Conservation (phyloP, 2,888 invertebrate species). For the Phlogophora meticulosa region DNA sequence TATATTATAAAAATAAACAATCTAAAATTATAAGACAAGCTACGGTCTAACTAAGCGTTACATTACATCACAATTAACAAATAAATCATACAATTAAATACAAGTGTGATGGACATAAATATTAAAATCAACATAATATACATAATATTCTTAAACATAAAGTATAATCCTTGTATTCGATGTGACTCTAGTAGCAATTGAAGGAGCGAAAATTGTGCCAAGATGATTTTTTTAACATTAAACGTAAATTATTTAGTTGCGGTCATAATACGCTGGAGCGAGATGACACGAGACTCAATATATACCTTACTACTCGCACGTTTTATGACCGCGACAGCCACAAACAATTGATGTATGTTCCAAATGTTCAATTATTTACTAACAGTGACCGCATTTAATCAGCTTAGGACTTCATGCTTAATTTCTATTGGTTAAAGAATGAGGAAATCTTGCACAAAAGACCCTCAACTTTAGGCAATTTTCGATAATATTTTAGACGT, state of each 20-base stretch:
- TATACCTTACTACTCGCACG: no score
- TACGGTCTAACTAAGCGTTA: slow-evolving; percentile 48
- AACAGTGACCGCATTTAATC: slow-evolving; percentile 5
- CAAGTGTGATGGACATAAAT: slow-evolving; percentile 42
- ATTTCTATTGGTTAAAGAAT: slow-evolving; percentile 6
- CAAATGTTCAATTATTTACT: not conserved
- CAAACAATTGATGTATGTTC: slow-evolving; percentile 16
- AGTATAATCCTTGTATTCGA: slow-evolving; percentile 38
- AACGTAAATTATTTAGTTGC: no score
- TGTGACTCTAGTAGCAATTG: slow-evolving; percentile 34
- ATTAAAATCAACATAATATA: slow-evolving; percentile 47
- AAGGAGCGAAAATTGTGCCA: slow-evolving; percentile 17
- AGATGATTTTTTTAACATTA: not conserved
- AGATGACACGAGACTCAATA: no score
- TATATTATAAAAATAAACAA: slow-evolving; percentile 39
- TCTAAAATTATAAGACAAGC: slow-evolving; percentile 39
- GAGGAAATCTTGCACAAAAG: slow-evolving; percentile 11
- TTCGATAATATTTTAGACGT: slow-evolving; percentile 31
- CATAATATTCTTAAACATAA: slow-evolving; percentile 58
- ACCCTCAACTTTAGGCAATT: slow-evolving; percentile 43
- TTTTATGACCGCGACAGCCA: not conserved
- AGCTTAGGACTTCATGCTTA: not conserved
- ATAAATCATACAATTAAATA: slow-evolving; percentile 54
- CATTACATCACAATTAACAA: slow-evolving; percentile 59
- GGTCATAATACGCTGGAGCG: no score